phyloP scores from a whole-genome alignment of 2,888 invertebrate species.

The Exephanes ischioxanthus region DNA sequence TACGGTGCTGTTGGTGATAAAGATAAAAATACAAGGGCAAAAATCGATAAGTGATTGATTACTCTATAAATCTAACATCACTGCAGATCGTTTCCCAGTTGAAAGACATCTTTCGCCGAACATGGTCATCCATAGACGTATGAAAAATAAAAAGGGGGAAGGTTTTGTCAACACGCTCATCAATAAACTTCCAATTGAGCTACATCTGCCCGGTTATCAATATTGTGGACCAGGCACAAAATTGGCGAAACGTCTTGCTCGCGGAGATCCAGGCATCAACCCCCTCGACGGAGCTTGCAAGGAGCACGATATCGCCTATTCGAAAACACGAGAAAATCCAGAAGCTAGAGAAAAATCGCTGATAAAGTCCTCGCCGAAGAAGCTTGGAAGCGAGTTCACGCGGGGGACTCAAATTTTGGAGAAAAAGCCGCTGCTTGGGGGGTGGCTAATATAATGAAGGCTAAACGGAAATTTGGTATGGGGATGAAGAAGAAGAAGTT shows the following conservation, averaged over 20 bases:
- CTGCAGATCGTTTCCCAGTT: background rate
- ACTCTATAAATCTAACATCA: background rate
- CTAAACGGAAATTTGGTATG: slow-evolving; percentile 76
- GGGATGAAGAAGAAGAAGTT: slow-evolving; percentile 60
- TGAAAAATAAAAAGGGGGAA: slow-evolving; percentile 43
- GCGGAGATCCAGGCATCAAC: slow-evolving; percentile 55
- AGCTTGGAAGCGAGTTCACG: slow-evolving; percentile 75
- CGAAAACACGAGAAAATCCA: slow-evolving; percentile 62
- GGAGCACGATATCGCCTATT: slow-evolving; percentile 71
- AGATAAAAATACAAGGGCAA: too few relatives aligned
- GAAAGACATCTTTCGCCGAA: background rate
- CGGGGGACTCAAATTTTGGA: slow-evolving; percentile 75
- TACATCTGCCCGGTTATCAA: slow-evolving; percentile 65
- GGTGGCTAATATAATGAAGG: slow-evolving; percentile 78
- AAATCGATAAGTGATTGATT: background rate
- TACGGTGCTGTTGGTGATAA: background rate
- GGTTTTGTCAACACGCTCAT: slow-evolving; percentile 61
- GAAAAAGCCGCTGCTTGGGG: slow-evolving; percentile 77
- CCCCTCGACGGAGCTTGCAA: slow-evolving; percentile 73
- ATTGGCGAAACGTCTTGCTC: too few relatives aligned
- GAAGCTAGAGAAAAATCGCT: slow-evolving; percentile 76
- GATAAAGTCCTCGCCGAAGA: slow-evolving; percentile 78
- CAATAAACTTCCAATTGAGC: slow-evolving; percentile 67
- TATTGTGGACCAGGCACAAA: too few relatives aligned
- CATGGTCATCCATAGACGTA: slow-evolving; percentile 7